phyloP scores from a whole-genome alignment of 2,113 vertebrate species.

The Lates calcarifer region DNA sequence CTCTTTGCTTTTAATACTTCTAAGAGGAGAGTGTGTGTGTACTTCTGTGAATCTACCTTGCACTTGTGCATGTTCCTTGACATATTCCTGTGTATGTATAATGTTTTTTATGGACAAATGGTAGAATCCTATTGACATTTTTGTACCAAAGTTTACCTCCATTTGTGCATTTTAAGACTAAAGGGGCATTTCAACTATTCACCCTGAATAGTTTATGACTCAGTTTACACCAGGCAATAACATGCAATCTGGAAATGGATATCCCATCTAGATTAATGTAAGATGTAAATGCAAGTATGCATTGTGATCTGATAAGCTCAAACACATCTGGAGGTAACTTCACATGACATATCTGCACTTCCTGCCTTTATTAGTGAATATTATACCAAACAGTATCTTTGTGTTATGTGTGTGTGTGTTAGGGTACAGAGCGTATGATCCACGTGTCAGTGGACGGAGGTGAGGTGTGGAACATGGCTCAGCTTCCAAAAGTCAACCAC shows the following conservation, averaged over 20 bases:
- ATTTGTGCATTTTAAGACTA: background rate
- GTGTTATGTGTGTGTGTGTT: slow-evolving; percentile 27
- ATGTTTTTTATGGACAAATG: background rate
- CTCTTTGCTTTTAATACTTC: background rate
- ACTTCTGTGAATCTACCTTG: background rate
- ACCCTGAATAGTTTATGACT: background rate
- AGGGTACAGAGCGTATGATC: slow-evolving; percentile 90
- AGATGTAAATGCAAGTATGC: background rate
- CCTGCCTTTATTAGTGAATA: background rate
- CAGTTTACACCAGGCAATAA: background rate
- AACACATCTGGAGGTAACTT: background rate
- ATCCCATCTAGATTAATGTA: background rate
- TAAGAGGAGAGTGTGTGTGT: background rate
- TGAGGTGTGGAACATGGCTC: slow-evolving; percentile 93
- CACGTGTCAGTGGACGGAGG: slow-evolving; percentile 93
- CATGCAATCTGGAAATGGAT: background rate
- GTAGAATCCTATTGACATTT: background rate
- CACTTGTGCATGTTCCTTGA: background rate
- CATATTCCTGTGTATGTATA: background rate
- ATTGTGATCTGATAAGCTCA: background rate
- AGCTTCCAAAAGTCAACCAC: slow-evolving; percentile 92
- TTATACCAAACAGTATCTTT: background rate
- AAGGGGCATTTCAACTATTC: background rate
- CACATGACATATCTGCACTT: background rate
- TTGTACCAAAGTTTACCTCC: background rate